Evolutionary conservation across 2,113 vertebrate species (phyloP), one percentile per base, ranked within the genome.

Genomic region (Prochilodus magdalenae): DNA sequence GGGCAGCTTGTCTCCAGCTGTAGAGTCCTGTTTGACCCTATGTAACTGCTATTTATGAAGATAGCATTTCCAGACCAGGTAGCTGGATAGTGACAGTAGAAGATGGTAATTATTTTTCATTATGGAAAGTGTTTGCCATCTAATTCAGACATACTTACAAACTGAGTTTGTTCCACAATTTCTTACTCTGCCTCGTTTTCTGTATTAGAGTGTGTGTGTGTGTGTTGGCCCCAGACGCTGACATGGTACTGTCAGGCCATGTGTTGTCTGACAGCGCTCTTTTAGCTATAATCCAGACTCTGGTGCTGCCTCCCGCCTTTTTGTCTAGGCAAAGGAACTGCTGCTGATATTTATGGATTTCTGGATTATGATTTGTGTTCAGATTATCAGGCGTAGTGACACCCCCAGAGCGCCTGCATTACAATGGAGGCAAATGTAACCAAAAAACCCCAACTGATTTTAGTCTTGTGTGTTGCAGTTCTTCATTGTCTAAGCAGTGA

Each of bases 71-170:
- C n/a, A 57, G 26, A 59, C 44, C 29, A 74, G 82, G 10, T n/a
- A 44, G 27, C 36, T 49, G 10, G n/a, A 33, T 18, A 63, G 15
- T 27, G n/a, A 16, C 74, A 14, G 1, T 5, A 29, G 72, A 51
- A 75, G 69, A 44, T 22, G 60, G 47, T 7, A 63, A 80, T 73
- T 29, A 51, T 80, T 80, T 24, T 73, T 62, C 74, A n/a, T 55
- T 18, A 18, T 53, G 13, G 7, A 80, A 77, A 72, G 81, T 77
- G 81, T 66, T 86, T 75, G 13, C 57, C 12, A 16, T 20, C 18
- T 13, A 4, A 22, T 14, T 70, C 3, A 70, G 66, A 40, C 11
- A n/a, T 44, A 20, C 20, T 44, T 22, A 14, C 22, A 29, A 20
- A 44, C 13, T 1, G 10, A 66, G 27, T 33, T 16, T 11, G 4